Percentiles rank a stretch among this genome's conserved stretches.
phyloP scores from a whole-genome alignment of 2,888 invertebrate species.

The Nowickia ferox region DNA sequence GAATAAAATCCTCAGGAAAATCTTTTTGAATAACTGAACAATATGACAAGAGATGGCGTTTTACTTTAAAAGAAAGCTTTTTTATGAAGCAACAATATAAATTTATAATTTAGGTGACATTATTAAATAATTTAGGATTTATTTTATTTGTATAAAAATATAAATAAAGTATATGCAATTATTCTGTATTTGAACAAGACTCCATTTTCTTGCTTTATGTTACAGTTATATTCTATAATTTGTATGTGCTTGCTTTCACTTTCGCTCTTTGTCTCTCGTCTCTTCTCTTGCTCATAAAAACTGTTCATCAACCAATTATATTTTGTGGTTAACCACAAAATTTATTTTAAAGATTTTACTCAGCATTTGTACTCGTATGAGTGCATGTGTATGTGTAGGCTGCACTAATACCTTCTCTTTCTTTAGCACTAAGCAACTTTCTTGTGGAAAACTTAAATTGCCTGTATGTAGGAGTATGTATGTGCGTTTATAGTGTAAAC shows the following conservation, averaged over 20 bases:
- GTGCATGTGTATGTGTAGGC: constrained; percentile 16
- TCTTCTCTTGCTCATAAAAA: constrained; percentile 66
- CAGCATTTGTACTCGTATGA: constrained; percentile 22
- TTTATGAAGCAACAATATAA: not conserved
- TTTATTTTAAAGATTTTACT: constrained; percentile 77
- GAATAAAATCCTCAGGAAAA: constrained; percentile 32
- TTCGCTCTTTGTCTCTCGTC: constrained; percentile 66
- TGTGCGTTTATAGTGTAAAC: not conserved
- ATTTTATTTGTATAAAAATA: not conserved
- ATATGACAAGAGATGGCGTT: constrained; percentile 72
- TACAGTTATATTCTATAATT: constrained; percentile 3
- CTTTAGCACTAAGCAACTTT: constrained; percentile 22
- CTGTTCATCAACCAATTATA: constrained; percentile 82
- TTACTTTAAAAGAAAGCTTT: constrained; percentile 62
- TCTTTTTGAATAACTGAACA: not conserved
- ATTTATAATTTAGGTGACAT: not conserved
- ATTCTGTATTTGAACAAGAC: constrained; percentile 33
- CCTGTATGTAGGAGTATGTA: not conserved
- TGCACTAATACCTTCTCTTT: constrained; percentile 53
- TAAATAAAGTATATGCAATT: not conserved
- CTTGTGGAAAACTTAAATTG: constrained; percentile 49
- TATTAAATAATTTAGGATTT: not conserved
- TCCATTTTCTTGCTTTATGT: constrained; percentile 62
- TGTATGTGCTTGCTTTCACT: constrained; percentile 12
- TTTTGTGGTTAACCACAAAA: constrained; percentile 83